These are phyloP conservation scores for Hemicrepidius hirtus DNA, from an alignment of 2,888 invertebrate genomes.

Conservation along the genomic window DNA sequence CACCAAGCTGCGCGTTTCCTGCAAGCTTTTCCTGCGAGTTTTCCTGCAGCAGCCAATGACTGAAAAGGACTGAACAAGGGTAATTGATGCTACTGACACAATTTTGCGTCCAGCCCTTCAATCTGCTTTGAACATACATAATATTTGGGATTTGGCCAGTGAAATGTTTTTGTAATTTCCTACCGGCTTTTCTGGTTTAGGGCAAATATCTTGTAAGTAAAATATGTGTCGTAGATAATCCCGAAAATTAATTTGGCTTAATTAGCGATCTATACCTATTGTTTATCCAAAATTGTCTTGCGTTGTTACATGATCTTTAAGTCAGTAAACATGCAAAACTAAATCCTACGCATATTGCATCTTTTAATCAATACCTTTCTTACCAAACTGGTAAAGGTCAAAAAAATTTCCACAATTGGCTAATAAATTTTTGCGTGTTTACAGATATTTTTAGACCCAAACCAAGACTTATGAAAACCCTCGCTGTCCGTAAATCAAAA, in stretches of 20 bases:
- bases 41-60: conserved; percentile 55
- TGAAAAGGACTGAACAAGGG: conserved; percentile 58
- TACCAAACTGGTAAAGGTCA: conserved; percentile 12
- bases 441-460: background rate
- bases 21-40: conserved; percentile 24
- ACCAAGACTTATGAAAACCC: too few relatives aligned
- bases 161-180: conserved; percentile 17
- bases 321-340: conserved; percentile 13
- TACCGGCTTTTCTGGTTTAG: conserved; percentile 11
- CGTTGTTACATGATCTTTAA: background rate
- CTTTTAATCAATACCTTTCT: conserved; percentile 10
- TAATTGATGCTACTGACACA: conserved; percentile 59
- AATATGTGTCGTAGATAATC: background rate
- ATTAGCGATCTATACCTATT: conserved; percentile 1
- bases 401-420: background rate
- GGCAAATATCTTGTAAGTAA: conserved; percentile 14
- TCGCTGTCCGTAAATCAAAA: background rate
- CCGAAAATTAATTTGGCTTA: conserved; percentile 8
- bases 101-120: conserved; percentile 49
- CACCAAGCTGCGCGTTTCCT: conserved; percentile 7
- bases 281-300: conserved; percentile 1
- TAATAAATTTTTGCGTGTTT: conserved; percentile 4
- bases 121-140: background rate
- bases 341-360: background rate
- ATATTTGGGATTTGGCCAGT: conserved; percentile 13